Evolutionary conservation across 2,797 vertebrate species (phyloP), one percentile per base, ranked within the genome.

Genomic region (Aplochiton taeniatus): DNA sequence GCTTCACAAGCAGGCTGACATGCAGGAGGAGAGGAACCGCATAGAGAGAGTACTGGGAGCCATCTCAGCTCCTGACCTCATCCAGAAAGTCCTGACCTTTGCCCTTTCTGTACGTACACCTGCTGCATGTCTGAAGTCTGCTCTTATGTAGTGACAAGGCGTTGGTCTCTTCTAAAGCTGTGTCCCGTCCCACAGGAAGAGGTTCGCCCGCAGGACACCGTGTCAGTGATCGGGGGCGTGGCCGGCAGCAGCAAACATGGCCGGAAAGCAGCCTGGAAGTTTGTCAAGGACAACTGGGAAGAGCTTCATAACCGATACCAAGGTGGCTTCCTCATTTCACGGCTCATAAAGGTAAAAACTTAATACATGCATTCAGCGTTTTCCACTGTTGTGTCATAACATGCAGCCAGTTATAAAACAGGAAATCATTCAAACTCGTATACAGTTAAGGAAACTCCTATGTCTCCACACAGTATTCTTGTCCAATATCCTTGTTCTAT

Each of bases 1-100:
- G 97, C 96, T 99, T 73, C 97, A 99, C 90, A 98, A 97, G 82
- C 95, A 95, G 80, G 96, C 97, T 0, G 97, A 99, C 89, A 98
- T 98, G 96, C 97, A 98, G 85, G 97, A 99, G 88, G 97, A 99
- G 91, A 98, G 93, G 90, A 98, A 98, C 75, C 90, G 96, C 4
- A 98, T 98, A 42, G 96, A 99, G 80, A 92, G 96, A 77, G 96
- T 98, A 51, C 93, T 99, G 4, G 97, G 97, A 9, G 95, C 96
- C 84, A 97, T 98, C 87, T 92, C 94, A 8, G 92, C 94, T 49
- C 94, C 95, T 1, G 97, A 99, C 66, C 93, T 99, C 82, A 96
- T 98, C 86, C 96, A 98, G 72, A 98, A 96, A 91, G 96, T 99
- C 82, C 94, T 99, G 75, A 93, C 59, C 74, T 99, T 99, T 84